Evolutionary conservation across 2,797 vertebrate genomes (phyloP), one percentile per base, ranked within the genome.

Genomic region (Anabacerthia variegaticeps): DNA sequence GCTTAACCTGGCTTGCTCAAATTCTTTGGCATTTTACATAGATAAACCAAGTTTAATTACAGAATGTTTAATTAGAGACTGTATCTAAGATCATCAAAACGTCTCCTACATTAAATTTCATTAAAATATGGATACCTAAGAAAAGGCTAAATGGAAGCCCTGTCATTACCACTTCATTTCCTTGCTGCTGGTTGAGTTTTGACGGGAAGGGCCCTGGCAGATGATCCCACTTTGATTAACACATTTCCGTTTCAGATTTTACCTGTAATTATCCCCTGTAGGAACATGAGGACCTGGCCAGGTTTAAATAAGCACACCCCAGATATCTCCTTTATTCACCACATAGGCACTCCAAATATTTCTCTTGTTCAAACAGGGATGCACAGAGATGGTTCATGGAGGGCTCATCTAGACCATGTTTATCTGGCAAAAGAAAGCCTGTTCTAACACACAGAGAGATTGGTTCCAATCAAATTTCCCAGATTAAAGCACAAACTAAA

Each of bases 91-190:
- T 88, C 54, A 92, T 89, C 61, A 85, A 76, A 89, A 93, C 4
- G n/a, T 72, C 68, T 93, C 82, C 85, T 89, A 54, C 79, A 46
- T 80, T 68, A 89, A 59, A 83, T 89, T 46, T 61, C 65, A 85
- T 91, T 95, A 93, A 96, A 92, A 92, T 85, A 85, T 61, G 51
- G 84, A 83, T 93, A 72, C 39, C 36, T 94, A 63, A 92, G 78
- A 73, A 65, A 90, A 89, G 54, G 75, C 78, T 85, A 89, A 91
- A 79, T 71, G 85, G 49, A 94, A 92, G 14, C 48, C 75, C 62
- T 93, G 75, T 92, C 83, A 95, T 94, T 92, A 91, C 30, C 15
- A 13, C 56, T 68, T 95, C 84, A 94, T 94, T 95, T 94, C 82
- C 61, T 88, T 39, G 65, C 82, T 89, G 71, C 87, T 89, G 68